phyloP scores from a whole-genome alignment of 1,140 invertebrate genomes.

The Zophobas morio region DNA sequence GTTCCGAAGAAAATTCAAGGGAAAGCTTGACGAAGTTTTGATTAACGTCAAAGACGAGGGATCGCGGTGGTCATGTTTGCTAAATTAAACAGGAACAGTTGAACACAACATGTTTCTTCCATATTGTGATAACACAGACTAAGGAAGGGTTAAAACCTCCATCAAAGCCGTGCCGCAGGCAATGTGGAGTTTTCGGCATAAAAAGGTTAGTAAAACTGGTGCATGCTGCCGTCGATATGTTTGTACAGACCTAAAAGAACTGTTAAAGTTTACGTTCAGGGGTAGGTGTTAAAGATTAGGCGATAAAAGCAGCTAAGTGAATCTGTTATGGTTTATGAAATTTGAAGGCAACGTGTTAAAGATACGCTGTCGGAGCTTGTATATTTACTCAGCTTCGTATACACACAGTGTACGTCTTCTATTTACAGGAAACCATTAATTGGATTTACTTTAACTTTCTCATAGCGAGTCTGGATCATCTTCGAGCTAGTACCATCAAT shows the following conservation, averaged over 20 bases:
- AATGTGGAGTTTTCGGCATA: conserved; percentile 48
- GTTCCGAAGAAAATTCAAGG: background rate
- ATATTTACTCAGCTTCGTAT: conserved; percentile 50
- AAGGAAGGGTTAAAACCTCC: conserved; percentile 26
- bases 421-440: conserved; percentile 54
- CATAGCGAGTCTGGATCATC: conserved; percentile 45
- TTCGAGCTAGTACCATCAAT: conserved; percentile 36
- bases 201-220: conserved; percentile 23
- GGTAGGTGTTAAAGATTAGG: conserved; percentile 54
- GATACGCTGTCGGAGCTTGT: conserved; percentile 45
- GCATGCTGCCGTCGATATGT: conserved; percentile 43
- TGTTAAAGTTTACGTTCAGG: conserved; percentile 54
- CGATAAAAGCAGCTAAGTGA: conserved; percentile 52
- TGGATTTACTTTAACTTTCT: conserved; percentile 51
- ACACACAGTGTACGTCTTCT: conserved; percentile 46
- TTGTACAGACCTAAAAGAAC: conserved; percentile 47
- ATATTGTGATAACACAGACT: conserved; percentile 38
- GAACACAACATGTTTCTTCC: conserved; percentile 33
- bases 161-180: conserved; percentile 46
- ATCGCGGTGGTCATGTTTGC: conserved; percentile 25
- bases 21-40: background rate
- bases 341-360: conserved; percentile 49
- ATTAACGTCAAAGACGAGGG: background rate
- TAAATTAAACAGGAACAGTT: conserved; percentile 36
- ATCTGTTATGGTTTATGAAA: conserved; percentile 51